Conservation (phyloP, 2,888 invertebrate genomes). For the Euproctis similis region DNA sequence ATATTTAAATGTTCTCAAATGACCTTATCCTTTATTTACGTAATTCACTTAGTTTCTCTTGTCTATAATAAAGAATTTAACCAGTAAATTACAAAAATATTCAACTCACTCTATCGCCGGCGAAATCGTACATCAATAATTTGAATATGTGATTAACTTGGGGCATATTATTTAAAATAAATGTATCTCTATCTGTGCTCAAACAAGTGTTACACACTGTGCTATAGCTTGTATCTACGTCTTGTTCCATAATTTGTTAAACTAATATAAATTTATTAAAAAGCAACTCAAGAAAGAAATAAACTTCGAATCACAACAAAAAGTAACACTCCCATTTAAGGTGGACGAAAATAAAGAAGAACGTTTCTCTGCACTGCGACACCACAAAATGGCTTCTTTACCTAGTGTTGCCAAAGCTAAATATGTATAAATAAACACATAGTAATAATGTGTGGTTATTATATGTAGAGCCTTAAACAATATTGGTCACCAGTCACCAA, state of each 20-base stretch:
- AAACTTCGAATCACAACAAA: constrained; percentile 69
- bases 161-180: constrained; percentile 39
- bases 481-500: too few relatives aligned
- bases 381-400: constrained; percentile 75
- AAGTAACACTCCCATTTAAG: constrained; percentile 75
- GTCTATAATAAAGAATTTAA: constrained; percentile 1
- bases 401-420: constrained; percentile 39
- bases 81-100: background rate
- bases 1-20: too few relatives aligned
- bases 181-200: constrained; percentile 55
- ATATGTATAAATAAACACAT: constrained; percentile 4
- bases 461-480: too few relatives aligned
- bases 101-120: constrained; percentile 53
- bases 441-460: too few relatives aligned
- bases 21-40: constrained; percentile 14
- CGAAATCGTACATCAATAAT: constrained; percentile 59
- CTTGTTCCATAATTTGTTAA: constrained; percentile 53
- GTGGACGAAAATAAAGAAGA: constrained; percentile 64
- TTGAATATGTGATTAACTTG: constrained; percentile 53
- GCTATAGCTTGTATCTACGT: constrained; percentile 48
- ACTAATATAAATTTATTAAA: constrained; percentile 37
- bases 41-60: too few relatives aligned
- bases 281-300: too few relatives aligned
- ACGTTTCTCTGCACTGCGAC: constrained; percentile 55
- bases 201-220: constrained; percentile 55